Evolutionary conservation across 2,888 invertebrate genomes (phyloP).

Genomic region (Uropetala carovei): DNA sequence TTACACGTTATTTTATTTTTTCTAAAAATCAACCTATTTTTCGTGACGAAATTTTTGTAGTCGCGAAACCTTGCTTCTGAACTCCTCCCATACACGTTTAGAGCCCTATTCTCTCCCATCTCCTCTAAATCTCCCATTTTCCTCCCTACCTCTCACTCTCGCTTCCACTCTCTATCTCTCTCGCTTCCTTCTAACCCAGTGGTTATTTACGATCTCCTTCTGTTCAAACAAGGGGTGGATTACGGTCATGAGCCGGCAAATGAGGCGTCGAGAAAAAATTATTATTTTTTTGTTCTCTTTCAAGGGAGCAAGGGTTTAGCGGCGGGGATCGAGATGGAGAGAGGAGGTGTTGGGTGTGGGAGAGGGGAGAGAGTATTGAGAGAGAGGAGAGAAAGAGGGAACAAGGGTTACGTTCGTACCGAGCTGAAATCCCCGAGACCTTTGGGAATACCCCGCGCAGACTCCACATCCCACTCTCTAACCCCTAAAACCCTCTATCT

Average conservation of each 20-base stretch:
- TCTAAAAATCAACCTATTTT: too few species aligned
- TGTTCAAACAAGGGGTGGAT: constrained; percentile 50
- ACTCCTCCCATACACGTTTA: too few species aligned
- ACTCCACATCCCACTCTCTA: constrained; percentile 16
- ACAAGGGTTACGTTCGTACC: constrained; percentile 25
- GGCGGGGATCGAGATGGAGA: neutral
- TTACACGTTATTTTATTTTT: too few species aligned
- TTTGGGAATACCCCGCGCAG: constrained; percentile 9
- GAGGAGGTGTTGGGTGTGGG: neutral
- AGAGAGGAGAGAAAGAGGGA: neutral
- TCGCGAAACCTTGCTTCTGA: too few species aligned
- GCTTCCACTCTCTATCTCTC: constrained; percentile 9
- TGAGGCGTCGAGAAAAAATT: constrained; percentile 46
- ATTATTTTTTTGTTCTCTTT: neutral
- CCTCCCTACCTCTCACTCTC: constrained; percentile 1
- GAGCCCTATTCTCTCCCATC: too few species aligned
- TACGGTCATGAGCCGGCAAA: constrained; percentile 55
- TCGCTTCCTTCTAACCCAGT: constrained; percentile 19
- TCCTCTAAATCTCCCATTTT: neutral
- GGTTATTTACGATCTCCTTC: constrained; percentile 44
- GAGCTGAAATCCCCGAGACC: constrained; percentile 40
- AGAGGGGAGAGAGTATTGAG: neutral
- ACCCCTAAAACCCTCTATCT: neutral
- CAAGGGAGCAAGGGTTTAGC: constrained; percentile 46
- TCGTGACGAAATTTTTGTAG: too few species aligned